Evolutionary conservation across 2,888 invertebrate species (phyloP).

Genomic region (Amitus sp.): DNA sequence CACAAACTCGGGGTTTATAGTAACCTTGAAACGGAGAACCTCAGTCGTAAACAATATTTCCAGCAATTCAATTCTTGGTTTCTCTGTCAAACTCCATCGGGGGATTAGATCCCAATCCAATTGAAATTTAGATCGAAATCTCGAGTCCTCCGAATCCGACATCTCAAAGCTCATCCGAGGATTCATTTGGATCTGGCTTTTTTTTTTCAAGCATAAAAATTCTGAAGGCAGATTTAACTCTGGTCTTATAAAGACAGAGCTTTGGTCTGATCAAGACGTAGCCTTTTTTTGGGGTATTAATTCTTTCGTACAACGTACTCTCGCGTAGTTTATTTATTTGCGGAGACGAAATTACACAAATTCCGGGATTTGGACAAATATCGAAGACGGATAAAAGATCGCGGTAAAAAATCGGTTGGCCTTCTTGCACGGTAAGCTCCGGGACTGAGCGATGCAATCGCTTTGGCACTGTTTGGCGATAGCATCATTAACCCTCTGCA

Average conservation of each 20-base stretch:
- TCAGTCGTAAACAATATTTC: constrained; percentile 9
- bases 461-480: constrained; percentile 65
- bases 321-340: neutral
- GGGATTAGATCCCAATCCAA: too few species aligned
- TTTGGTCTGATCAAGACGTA: neutral
- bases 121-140: too few species aligned
- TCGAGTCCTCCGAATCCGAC: too few species aligned
- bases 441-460: constrained; percentile 58
- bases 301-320: neutral
- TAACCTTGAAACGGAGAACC: constrained; percentile 46
- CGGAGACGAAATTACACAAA: constrained; percentile 12
- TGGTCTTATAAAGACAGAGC: too few species aligned
- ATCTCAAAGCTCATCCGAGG: too few species aligned
- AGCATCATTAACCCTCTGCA: constrained; percentile 64
- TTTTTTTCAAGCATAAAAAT: too few species aligned
- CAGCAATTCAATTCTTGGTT: too few species aligned
- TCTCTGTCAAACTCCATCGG: too few species aligned
- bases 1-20: constrained; percentile 50
- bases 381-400: constrained; percentile 32
- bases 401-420: constrained; percentile 47
- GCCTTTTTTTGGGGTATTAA: neutral
- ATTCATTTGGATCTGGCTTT: too few species aligned
- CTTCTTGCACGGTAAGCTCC: constrained; percentile 39
- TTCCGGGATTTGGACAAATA: constrained; percentile 22
- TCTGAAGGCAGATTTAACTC: too few species aligned